Conservation (phyloP, 2,888 invertebrate genomes). For the Urechis unicinctus region DNA sequence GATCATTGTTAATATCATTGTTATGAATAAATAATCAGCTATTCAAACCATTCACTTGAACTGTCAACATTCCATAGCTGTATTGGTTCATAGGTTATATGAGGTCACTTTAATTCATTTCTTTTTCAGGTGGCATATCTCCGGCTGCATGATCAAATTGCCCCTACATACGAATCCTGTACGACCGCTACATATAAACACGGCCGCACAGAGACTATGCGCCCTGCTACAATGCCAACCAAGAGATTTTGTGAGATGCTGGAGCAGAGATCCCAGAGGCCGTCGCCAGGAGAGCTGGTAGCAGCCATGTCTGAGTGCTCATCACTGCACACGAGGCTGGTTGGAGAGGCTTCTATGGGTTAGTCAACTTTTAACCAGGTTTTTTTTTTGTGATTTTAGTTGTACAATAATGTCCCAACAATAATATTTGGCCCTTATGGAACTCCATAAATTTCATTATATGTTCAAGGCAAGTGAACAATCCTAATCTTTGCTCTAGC, state of each 20-base stretch:
- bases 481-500: no score
- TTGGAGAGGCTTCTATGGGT: neutral
- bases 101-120: neutral
- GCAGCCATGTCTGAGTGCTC: neutral
- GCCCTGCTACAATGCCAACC: conserved; percentile 68
- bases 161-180: conserved; percentile 91
- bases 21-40: no score
- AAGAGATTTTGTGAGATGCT: neutral
- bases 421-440: no score
- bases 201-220: conserved; percentile 90
- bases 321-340: neutral
- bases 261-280: neutral
- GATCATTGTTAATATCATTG: no score
- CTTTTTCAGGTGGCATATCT: neutral
- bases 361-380: no score
- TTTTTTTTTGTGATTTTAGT: no score
- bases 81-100: no score
- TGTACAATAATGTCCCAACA: no score
- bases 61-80: neutral
- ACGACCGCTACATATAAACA: conserved; percentile 93
- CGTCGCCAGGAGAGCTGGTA: neutral
- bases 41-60: neutral
- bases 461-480: no score
- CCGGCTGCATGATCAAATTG: conserved; percentile 34
- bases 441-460: no score